Evolutionary conservation across 2,888 invertebrate genomes (phyloP).

Genomic region (Mythimna lalbum): DNA sequence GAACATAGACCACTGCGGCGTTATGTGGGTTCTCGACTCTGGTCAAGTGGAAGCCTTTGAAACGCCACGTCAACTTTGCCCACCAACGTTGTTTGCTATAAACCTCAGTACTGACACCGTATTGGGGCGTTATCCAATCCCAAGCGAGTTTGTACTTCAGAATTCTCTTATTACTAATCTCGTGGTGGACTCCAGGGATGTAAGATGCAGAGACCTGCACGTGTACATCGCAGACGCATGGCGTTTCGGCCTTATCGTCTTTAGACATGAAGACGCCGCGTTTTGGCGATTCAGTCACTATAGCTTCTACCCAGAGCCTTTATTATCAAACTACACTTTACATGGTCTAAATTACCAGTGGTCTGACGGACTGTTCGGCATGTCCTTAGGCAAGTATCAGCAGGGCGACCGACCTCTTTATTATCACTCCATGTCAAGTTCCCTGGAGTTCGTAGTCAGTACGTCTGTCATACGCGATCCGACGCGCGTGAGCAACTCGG

Average conservation of each 20-base stretch:
- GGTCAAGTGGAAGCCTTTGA: conserved; percentile 94
- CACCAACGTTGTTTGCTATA: conserved; percentile 94
- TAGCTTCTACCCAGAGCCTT: conserved; percentile 93
- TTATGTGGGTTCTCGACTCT: conserved; percentile 95
- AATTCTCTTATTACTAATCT: conserved; percentile 93
- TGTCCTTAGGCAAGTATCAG: conserved; percentile 92
- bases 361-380: conserved; percentile 95
- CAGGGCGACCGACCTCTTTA: conserved; percentile 92
- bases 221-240: conserved; percentile 94
- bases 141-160: conserved; percentile 92
- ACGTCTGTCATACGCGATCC: conserved; percentile 93
- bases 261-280: conserved; percentile 90
- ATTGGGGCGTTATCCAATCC: conserved; percentile 92
- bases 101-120: conserved; percentile 92
- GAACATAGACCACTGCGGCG: conserved; percentile 94
- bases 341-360: conserved; percentile 95
- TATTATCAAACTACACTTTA: conserved; percentile 93
- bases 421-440: conserved; percentile 96
- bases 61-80: conserved; percentile 92
- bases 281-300: conserved; percentile 93
- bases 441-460: conserved; percentile 94
- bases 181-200: conserved; percentile 92
- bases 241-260: conserved; percentile 92
- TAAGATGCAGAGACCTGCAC: conserved; percentile 91
- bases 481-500: conserved; percentile 78